phyloP scores from a whole-genome alignment of 2,888 invertebrate genomes.

The Polietes domitor region DNA sequence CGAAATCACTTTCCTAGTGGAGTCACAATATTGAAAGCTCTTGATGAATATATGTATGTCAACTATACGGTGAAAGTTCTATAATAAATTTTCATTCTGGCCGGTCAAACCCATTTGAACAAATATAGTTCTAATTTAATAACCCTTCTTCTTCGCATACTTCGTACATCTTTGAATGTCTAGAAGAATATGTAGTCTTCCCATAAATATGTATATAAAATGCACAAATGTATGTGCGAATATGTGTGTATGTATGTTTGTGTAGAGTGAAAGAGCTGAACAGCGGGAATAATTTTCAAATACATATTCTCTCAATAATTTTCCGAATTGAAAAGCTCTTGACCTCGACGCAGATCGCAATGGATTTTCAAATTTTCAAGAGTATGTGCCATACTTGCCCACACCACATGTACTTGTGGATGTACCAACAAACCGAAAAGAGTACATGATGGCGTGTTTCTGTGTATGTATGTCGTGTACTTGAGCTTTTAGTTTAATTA shows the following conservation, averaged over 20 bases:
- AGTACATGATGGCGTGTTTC: too few species aligned
- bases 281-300: not conserved
- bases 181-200: not conserved
- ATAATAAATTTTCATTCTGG: too few species aligned
- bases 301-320: not conserved
- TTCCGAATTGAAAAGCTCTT: slow-evolving; percentile 45
- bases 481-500: slow-evolving; percentile 54
- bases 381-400: not conserved
- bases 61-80: too few species aligned
- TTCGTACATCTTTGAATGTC: not conserved
- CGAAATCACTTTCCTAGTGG: too few species aligned
- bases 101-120: not conserved
- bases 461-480: not conserved
- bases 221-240: not conserved
- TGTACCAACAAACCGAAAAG: too few species aligned
- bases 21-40: too few species aligned
- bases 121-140: not conserved
- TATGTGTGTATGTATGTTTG: not conserved
- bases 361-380: slow-evolving; percentile 16
- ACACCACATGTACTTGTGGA: not conserved
- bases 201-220: not conserved
- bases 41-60: too few species aligned
- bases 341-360: slow-evolving; percentile 44
- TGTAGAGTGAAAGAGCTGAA: not conserved
- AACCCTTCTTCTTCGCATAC: not conserved